Base-by-base conservation (phyloP, 2,113 vertebrate genomes). In the Todiramphus chloris region DNA sequence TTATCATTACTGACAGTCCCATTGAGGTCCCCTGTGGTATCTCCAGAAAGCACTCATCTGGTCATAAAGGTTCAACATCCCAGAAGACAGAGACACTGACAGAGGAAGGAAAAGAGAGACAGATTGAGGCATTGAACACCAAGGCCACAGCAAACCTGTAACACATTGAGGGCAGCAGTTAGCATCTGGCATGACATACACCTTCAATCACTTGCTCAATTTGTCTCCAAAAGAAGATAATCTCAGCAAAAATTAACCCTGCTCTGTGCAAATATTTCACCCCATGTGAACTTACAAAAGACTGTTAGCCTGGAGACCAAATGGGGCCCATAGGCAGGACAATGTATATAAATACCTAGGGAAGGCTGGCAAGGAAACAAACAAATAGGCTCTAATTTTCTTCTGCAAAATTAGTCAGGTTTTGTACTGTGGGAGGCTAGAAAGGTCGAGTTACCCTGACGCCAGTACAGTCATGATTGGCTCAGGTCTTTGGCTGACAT, bases 301-400 rank as follows among this genome's bases (percentile, higher is more conserved):
- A 70, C 35, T 92, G n/a, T 50, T 89, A 70, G 68, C 79, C 89
- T 64, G 46, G 59, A 87, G 78, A 83, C 30, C 58, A 88, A 76
- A 74, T 46, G 37, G 41, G 31, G 19, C 31, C 39, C 50, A 69
- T 4, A 73, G 23, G 46, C 60, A 83, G 89, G 56, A 83, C 53
- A 55, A 66, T 31, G 13, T 62, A 46, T 33, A 66, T 37, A 95
- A 44, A 83, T 62, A 86, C 64, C 13, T 27, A 46, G 46, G 41
- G 46, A 94, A 67, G 56, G 46, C 59, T 86, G 46, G n/a, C 51
- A 81, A 70, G 79, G 63, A 88, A 86, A 55, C 37, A 90, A 76
- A 88, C 90, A 79, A 93, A 77, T n/a, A 86, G 63, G 59, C 39
- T 93, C 50, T 70, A 77, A 81, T 96, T 96, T 95, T 94, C 67